Conservation (phyloP, 1,140 invertebrate genomes). For the Mylabris phalerata region DNA sequence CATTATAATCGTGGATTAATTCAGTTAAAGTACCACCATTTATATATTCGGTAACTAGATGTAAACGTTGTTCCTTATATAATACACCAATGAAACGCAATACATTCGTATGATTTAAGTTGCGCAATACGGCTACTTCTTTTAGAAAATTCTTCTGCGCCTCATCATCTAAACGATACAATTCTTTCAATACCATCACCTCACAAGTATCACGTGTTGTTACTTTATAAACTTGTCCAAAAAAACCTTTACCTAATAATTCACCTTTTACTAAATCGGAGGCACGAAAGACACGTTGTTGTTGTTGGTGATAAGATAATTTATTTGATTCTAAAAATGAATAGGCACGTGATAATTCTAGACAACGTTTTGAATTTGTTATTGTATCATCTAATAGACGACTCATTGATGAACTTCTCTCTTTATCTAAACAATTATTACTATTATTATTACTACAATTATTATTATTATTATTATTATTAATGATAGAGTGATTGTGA, state of each 20-base stretch:
- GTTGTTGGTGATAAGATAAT: constrained; percentile 42
- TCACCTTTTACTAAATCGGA: constrained; percentile 85
- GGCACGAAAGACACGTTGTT: constrained; percentile 80
- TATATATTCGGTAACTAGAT: constrained; percentile 88
- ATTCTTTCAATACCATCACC: constrained; percentile 91
- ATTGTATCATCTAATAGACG: constrained; percentile 62
- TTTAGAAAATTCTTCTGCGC: constrained; percentile 91
- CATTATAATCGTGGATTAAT: constrained; percentile 64
- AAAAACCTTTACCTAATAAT: constrained; percentile 86
- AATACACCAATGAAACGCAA: constrained; percentile 87
- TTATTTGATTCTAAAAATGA: constrained; percentile 70
- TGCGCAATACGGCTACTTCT: constrained; percentile 84
- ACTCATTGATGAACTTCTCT: constrained; percentile 79
- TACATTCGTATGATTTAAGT: constrained; percentile 83
- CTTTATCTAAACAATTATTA: constrained; percentile 51
- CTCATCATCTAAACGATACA: constrained; percentile 88
- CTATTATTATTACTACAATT: background rate
- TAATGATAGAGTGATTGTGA: too few species aligned
- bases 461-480: too few species aligned
- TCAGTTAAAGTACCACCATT: constrained; percentile 80
- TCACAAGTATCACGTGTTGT: constrained; percentile 84
- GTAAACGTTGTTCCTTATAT: constrained; percentile 86
- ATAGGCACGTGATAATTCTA: constrained; percentile 75
- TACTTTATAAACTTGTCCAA: constrained; percentile 86
- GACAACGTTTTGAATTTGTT: constrained; percentile 39